Base-by-base conservation (phyloP, 92 coral and sea anemone species). In the Zoanthus gigantus region DNA sequence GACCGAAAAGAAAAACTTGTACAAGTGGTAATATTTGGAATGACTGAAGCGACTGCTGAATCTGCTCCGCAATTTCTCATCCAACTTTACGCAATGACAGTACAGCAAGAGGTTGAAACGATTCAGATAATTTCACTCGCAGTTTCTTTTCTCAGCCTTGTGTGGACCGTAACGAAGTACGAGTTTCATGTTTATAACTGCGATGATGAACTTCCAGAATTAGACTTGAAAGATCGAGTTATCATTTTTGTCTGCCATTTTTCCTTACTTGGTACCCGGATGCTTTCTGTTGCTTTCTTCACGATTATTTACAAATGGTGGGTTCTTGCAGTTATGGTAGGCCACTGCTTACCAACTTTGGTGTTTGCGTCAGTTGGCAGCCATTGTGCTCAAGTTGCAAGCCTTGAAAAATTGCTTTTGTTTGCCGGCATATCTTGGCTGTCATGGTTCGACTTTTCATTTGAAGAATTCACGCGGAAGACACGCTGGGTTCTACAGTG, bases 241-340 rank as follows among this genome's bases (percentile, higher is more conserved):
- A 7, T 86, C 9, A 18, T 88, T 3, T 91, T 82, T 78, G 61
- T 65, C 30, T 83, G 86, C n/a, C 87, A 89, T 31, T 15, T 91
- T 8, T 29, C 77, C 29, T 67, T 89, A 32, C 86, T 91, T 0
- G 82, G 89, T 65, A 87, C 86, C 29, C 88, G 94, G 71, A 81
- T 91, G 45, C 81, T 91, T 13, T 90, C 94, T 6, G 50, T 88
- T 52, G 71, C 89, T 52, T 81, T 88, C 60, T 91, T 91, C 83
- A 87, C 90, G 54, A 91, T 91, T 3, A 80, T 71, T 15, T 72
- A 68, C 46, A 87, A 89, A n/a, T 86, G 89, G 74, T 91, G 94
- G 94, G 74, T 91, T 13, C 42, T 88, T 2, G 53, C 79, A 34
- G 87, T 91, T n/a, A 72, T 91, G 32, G 65, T 67, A 44, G 7